These are phyloP conservation scores for Drosophila conformis DNA, from an alignment of 2,888 invertebrate genomes.

Conservation along the genomic window DNA sequence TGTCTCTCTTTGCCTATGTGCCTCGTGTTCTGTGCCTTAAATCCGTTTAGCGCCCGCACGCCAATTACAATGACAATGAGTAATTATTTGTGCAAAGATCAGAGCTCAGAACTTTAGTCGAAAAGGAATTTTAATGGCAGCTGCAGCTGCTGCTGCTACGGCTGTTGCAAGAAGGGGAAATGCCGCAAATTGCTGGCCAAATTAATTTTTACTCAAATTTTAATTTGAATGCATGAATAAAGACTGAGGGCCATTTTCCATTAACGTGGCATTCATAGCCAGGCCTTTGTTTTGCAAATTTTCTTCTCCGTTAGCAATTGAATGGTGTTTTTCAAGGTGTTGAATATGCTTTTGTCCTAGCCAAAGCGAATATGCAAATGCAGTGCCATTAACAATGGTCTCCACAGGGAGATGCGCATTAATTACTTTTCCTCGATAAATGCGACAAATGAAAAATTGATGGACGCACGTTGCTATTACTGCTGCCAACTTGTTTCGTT, in stretches of 20 bases:
- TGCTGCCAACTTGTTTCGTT: constrained; percentile 43
- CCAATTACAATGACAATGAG: constrained; percentile 81
- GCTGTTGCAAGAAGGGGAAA: constrained; percentile 39
- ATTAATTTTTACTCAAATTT: constrained; percentile 59
- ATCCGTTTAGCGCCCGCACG: constrained; percentile 76
- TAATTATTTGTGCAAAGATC: constrained; percentile 76
- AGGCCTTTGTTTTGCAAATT: constrained; percentile 63
- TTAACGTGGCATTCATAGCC: constrained; percentile 6
- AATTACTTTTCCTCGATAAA: constrained; percentile 56
- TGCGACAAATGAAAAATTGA: constrained; percentile 61
- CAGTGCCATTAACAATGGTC: constrained; percentile 44
- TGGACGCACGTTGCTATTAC: constrained; percentile 2
- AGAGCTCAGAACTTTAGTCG: constrained; percentile 32
- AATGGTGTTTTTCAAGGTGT: constrained; percentile 42
- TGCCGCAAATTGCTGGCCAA: constrained; percentile 63
- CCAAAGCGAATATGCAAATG: constrained; percentile 57
- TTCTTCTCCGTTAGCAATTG: constrained; percentile 24
- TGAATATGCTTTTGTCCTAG: constrained; percentile 22
- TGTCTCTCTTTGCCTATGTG: not conserved
- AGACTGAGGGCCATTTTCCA: constrained; percentile 17
- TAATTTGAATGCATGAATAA: constrained; percentile 56
- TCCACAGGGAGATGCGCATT: constrained; percentile 34
- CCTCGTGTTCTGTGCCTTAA: constrained; percentile 29
- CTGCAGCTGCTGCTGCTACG: constrained; percentile 59
- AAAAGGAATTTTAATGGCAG: constrained; percentile 64